phyloP scores from a whole-genome alignment of 2,113 vertebrate species.

The Hemibagrus wyckioides region DNA sequence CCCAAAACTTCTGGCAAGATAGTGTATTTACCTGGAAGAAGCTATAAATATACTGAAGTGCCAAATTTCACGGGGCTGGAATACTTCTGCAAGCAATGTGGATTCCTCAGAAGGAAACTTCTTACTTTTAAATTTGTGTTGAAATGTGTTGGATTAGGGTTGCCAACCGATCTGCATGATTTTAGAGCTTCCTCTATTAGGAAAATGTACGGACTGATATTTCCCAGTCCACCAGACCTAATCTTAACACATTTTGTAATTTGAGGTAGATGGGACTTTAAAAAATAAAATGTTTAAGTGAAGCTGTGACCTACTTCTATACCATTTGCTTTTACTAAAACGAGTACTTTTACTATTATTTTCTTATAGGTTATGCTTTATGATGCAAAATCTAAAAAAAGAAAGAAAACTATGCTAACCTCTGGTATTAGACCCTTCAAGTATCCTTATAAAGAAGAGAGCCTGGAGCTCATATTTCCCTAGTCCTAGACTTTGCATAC shows the following conservation, averaged over 20 bases:
- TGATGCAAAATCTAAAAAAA: neutral
- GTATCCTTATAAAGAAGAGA: neutral
- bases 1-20: too few species aligned
- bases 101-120: neutral
- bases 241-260: neutral
- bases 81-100: constrained; percentile 22
- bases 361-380: neutral
- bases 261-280: neutral
- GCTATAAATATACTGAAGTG: neutral
- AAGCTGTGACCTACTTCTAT: neutral
- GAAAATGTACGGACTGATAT: neutral
- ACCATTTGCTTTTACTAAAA: neutral
- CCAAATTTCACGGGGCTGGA: neutral
- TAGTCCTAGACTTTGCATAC: neutral
- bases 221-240: neutral
- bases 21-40: neutral
- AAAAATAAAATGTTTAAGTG: neutral
- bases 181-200: too few species aligned
- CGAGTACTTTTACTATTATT: neutral
- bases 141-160: neutral
- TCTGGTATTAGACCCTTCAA: neutral
- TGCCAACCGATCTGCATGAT: neutral
- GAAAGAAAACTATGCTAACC: neutral
- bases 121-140: neutral
- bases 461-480: neutral